phyloP scores from a whole-genome alignment of 2,797 vertebrate species.

The Sylvia borin region DNA sequence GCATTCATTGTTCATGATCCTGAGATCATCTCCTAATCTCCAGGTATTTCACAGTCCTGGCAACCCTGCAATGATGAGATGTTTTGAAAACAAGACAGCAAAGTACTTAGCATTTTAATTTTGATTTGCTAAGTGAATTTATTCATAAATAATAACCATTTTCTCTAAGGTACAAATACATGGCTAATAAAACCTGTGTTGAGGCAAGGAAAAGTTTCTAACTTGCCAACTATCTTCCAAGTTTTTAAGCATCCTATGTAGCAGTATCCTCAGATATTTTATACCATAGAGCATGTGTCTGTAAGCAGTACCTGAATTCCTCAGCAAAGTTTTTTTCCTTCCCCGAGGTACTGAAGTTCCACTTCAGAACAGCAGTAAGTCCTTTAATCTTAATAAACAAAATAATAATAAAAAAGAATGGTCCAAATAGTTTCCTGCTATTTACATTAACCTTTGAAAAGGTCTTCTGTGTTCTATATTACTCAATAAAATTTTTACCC shows the following conservation, averaged over 20 bases:
- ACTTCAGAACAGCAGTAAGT: background rate
- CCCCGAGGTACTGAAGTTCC: background rate
- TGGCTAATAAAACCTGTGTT: background rate
- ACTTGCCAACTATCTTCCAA: background rate
- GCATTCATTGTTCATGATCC: background rate
- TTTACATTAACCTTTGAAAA: constrained; percentile 45
- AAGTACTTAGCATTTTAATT: background rate
- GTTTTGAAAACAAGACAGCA: background rate
- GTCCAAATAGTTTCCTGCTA: background rate
- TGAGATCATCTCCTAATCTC: background rate
- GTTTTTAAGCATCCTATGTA: background rate
- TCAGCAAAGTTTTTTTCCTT: background rate
- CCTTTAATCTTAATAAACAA: constrained; percentile 40
- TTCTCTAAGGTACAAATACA: background rate
- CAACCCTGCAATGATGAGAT: background rate
- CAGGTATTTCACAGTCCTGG: background rate
- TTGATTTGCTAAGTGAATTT: background rate
- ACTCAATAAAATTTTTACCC: background rate
- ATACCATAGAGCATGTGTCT: rapidly evolving
- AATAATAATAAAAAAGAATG: background rate
- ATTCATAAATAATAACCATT: background rate
- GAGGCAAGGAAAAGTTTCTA: background rate
- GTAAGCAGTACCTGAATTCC: background rate
- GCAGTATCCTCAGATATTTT: background rate
- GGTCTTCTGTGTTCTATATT: background rate